A percentile compares a stretch with the other conserved stretches of the same genome.
Evolutionary conservation across 2,888 invertebrate species (phyloP).

Genomic region (Eudemis profundana): DNA sequence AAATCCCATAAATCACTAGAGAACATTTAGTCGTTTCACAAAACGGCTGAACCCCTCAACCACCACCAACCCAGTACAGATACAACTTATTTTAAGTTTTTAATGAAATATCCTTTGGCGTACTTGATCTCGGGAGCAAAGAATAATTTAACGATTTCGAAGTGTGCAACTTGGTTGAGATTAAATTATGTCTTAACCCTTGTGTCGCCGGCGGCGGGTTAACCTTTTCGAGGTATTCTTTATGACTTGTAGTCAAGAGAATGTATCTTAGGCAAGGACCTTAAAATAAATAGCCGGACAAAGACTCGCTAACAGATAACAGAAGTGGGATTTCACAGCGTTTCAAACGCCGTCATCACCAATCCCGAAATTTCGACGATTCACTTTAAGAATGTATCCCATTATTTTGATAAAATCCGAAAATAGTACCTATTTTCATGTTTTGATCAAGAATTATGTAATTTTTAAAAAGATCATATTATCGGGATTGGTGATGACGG

Average conservation of each 20-base stretch:
- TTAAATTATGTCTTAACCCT: constrained; percentile 60
- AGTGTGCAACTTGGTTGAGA: constrained; percentile 54
- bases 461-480: no score
- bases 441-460: no score
- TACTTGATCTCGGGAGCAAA: constrained; percentile 62
- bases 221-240: constrained; percentile 30
- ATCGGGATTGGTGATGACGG: no score
- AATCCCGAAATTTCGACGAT: no score
- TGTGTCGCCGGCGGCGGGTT: constrained; percentile 42
- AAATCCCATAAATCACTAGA: no score
- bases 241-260: neutral
- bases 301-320: no score
- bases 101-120: constrained; percentile 75
- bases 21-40: constrained; percentile 10
- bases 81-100: constrained; percentile 76
- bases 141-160: constrained; percentile 51
- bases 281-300: no score
- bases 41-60: neutral
- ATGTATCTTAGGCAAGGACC: neutral
- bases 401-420: no score
- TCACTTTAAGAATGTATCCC: no score
- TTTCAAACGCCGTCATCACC: no score
- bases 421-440: no score
- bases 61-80: constrained; percentile 59
- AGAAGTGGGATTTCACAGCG: no score